Percentiles rank a stretch among this genome's conserved stretches.
Conservation (phyloP, 2,888 invertebrate genomes). For the Diadromus collaris region DNA sequence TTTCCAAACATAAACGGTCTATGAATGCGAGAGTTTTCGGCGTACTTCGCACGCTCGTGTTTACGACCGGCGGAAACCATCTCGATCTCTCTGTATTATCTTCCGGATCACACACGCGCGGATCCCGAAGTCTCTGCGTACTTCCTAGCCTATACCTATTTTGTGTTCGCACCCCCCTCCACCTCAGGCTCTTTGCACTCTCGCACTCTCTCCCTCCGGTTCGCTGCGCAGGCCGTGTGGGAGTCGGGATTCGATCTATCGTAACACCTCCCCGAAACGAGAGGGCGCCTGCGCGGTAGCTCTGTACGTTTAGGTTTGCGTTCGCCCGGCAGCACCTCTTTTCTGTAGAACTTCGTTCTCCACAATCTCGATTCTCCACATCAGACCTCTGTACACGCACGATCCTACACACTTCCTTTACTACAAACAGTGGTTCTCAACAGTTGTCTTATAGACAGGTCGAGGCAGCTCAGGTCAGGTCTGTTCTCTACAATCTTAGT, state of each 20-base stretch:
- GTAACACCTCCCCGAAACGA: not conserved
- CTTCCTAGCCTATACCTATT: conserved; percentile 48
- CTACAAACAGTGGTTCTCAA: too few relatives aligned
- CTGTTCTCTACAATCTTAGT: too few relatives aligned
- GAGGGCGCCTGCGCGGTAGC: conserved; percentile 7
- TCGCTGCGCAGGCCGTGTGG: not conserved
- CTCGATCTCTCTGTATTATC: conserved; percentile 52
- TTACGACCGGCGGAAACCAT: conserved; percentile 45
- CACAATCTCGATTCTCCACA: too few relatives aligned
- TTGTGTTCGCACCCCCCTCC: not conserved
- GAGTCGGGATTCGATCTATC: conserved; percentile 13
- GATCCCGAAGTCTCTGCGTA: conserved; percentile 52
- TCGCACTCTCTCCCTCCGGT: not conserved
- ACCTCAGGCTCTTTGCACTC: conserved; percentile 10
- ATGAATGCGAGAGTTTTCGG: not conserved
- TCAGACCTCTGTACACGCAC: too few relatives aligned
- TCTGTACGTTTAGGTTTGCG: not conserved
- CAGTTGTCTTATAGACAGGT: too few relatives aligned
- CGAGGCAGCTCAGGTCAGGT: too few relatives aligned
- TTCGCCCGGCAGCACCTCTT: too few relatives aligned
- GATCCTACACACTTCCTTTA: too few relatives aligned
- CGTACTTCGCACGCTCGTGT: conserved; percentile 16
- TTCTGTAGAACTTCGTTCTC: too few relatives aligned
- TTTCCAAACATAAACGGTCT: not conserved
- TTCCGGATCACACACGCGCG: conserved; percentile 55